Base-by-base conservation (phyloP, 2,797 vertebrate genomes). In the Poecilia velifera region DNA sequence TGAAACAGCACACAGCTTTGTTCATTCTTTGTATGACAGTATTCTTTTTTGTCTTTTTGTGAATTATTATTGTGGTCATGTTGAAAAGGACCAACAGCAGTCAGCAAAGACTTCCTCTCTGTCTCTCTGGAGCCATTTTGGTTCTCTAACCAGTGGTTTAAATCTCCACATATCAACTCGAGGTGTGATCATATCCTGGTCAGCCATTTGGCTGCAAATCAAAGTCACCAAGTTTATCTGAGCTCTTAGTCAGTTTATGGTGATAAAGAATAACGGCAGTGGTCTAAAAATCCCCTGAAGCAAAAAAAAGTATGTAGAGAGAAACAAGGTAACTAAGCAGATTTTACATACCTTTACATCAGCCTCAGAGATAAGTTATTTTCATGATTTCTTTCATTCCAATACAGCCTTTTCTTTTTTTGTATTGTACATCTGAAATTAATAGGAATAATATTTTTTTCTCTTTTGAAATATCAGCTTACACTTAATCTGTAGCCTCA, bases 401-500 rank as follows among this genome's bases (percentile, higher is more conserved):
- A 55, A 3, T 55, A 9, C 53, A 55, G 9, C 22, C 9, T 55
- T 55, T 55, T 25, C 25, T 55, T 55, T 55, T 16, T 55, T 55
- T 14, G n/a, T 59, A 9, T 31, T 31, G 13, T 13, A 59, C n/a
- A 28, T 59, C n/a, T 59, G 10, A 59, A 6, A 18, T 14, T 13
- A 62, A 62, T 16, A 31, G 31, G 12, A 34, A 14, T 59, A 62
- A 28, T 34, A 16, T 47, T 47, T 49, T 49, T 34, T 34, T 31
- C n/a, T 59, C 13, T 34, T 59, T 28, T 59, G n/a, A 14, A 59
- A 59, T 13, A 0, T 31, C 59, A 34, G 5, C 14, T 62, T 6
- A 34, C 28, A 34, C 1, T 62, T 62, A 34, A 62, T 34, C 28
- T 49, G 45, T 3, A 20, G 76, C 79, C 41, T 83, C 80, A 13